Base-by-base conservation (phyloP, 2,113 vertebrate species). In the Macquaria australasica region DNA sequence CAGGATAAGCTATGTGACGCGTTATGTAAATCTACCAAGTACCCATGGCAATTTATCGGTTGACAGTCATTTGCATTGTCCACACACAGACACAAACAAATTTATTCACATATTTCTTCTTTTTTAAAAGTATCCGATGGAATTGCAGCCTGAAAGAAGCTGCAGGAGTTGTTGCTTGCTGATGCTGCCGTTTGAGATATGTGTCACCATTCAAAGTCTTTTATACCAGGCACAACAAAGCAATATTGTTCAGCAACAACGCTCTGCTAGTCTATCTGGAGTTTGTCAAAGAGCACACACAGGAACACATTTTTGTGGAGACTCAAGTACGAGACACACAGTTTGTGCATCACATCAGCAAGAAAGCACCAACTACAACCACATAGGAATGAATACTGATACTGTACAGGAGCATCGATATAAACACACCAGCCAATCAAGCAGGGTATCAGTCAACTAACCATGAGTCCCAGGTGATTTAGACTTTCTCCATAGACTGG, bases 151-250 rank as follows among this genome's bases (percentile, higher is more conserved):
- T 56, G 53, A 51, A 45, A 81, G 25, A 43, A 39, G 34, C 21
- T 21, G 45, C 48, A 9, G 5, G 39, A 64, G 23, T 8, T 18
- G 43, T 56, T 34, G 43, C 34, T 31, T 63, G 45, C 43, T 82
- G 11, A 68, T 59, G 62, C 16, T 64, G 67, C 41, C 45, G 10
- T 67, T 72, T 45, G 31, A 77, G 9, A 66, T 74, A 18, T 39
- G 11, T 73, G n/a, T 56, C 56, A 64, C 12, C 72, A 21, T 76
- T 79, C 23, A 75, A 16, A 64, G 3, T 53, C 31, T 70, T 37
- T 63, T 51, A 15, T 63, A n/a, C 15, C 58, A 55, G 21, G 76
- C 25, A 51, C 20, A 68, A 77, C 64, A 82, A 77, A 73, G 31
- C 41, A 68, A 50, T 25, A 8, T 39, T 86, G 56, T 63, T 81